Percentiles rank a stretch among this genome's conserved stretches.
Evolutionary conservation across 2,888 invertebrate species (phyloP).

Genomic region (Acanthacorydalis orientalis): DNA sequence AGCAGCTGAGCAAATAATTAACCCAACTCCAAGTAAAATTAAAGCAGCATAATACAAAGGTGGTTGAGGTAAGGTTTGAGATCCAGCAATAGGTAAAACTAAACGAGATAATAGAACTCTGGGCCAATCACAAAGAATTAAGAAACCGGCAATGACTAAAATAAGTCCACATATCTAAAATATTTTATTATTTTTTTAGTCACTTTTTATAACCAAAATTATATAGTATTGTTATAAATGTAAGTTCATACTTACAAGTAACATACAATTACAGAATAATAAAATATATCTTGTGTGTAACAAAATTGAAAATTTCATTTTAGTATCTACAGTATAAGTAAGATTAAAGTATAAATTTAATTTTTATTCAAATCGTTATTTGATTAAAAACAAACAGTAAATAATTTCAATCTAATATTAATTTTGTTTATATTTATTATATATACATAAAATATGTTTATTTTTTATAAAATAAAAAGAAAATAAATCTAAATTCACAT

Average conservation of each 20-base stretch:
- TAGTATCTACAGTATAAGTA: slow-evolving; percentile 14
- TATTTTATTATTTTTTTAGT: not conserved
- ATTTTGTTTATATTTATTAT: no score
- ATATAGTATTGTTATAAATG: not conserved
- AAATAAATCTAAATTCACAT: no score
- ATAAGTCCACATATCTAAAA: slow-evolving; percentile 54
- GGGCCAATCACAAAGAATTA: slow-evolving; percentile 53
- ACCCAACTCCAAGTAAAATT: slow-evolving; percentile 48
- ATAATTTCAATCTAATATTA: no score
- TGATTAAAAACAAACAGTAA: no score
- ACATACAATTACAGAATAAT: slow-evolving; percentile 47
- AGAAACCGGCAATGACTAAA: slow-evolving; percentile 53
- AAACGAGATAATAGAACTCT: slow-evolving; percentile 55
- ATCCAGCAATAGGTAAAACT: slow-evolving; percentile 36
- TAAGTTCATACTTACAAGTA: slow-evolving; percentile 34
- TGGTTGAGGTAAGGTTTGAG: slow-evolving; percentile 43
- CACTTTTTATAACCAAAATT: not conserved
- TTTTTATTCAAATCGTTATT: no score
- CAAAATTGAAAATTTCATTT: slow-evolving; percentile 18
- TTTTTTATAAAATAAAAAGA: no score
- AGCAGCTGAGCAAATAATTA: slow-evolving; percentile 48
- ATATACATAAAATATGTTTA: no score
- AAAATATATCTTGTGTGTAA: slow-evolving; percentile 45
- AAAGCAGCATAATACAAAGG: slow-evolving; percentile 62
- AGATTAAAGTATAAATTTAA: slow-evolving; percentile 27